Percentiles rank a stretch among this genome's conserved stretches.
Conservation (phyloP, 2,113 vertebrate species). For the Polypterus bichir region DNA sequence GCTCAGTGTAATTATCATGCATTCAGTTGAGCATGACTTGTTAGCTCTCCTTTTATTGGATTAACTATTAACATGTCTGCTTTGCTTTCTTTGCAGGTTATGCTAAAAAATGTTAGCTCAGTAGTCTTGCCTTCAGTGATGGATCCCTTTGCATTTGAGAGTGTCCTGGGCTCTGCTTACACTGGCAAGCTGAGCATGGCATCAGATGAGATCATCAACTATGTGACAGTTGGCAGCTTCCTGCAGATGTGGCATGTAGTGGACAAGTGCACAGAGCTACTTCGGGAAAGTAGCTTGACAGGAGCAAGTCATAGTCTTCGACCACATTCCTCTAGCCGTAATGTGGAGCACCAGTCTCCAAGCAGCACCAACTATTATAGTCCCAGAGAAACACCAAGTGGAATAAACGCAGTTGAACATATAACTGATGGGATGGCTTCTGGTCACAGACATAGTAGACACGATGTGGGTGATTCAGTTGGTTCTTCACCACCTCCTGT, state of each 20-base stretch:
- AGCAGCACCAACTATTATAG: conserved; percentile 56
- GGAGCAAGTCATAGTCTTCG: background rate
- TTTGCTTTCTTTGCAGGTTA: conserved; percentile 30
- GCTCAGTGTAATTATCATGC: no score
- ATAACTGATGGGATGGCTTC: no score
- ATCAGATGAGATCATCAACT: conserved; percentile 58
- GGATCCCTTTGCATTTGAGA: conserved; percentile 58
- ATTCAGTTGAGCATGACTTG: no score
- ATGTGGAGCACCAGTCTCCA: conserved; percentile 41
- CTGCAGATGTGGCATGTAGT: conserved; percentile 70
- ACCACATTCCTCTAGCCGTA: conserved; percentile 12
- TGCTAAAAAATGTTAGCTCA: conserved; percentile 57
- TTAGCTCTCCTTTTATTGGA: no score
- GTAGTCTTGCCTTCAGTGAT: conserved; percentile 58
- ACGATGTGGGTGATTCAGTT: no score
- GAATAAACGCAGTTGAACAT: no score
- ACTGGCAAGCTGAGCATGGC: conserved; percentile 59
- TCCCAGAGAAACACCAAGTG: conserved; percentile 12
- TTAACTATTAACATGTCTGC: no score
- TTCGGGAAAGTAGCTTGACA: conserved; percentile 28
- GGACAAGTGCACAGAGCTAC: conserved; percentile 61
- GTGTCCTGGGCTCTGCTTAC: conserved; percentile 56
- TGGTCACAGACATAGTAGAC: no score
- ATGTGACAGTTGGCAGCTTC: conserved; percentile 61
- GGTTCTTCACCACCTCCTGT: no score